Evolutionary conservation across 2,113 vertebrate species (phyloP), one percentile per base, ranked within the genome.

Genomic region (Martes martes): DNA sequence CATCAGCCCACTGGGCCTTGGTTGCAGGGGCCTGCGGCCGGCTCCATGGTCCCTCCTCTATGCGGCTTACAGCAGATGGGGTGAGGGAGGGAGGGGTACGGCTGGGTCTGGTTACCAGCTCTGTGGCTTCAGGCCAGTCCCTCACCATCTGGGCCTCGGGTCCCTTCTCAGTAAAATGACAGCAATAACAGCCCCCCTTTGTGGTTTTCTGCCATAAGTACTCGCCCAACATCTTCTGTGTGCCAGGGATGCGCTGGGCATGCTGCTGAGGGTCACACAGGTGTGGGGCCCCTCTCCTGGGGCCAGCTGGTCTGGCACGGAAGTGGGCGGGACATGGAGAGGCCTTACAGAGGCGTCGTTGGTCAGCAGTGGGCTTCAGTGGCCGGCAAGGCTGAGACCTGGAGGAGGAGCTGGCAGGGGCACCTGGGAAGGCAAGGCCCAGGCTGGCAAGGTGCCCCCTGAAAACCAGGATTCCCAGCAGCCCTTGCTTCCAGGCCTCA

Each of bases 301-400:
- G 82, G 82, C 82, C 19, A 11, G 16, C 39, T 11, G 18, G 59
- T 50, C 42, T 33, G 7, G 28, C 3, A 11, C 45, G 45, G 61
- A 65, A 65, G 59, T 4, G 6, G 59, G 2, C 2, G 28, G 61
- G 10, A 39, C 6, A 10, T 0, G 6, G 71, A 18, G 67, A 33
- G 71, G 52, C 67, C 2, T 1, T 14, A 39, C 74, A 24, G 0
- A 42, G 50, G 89, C 11, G 3, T 10, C 2, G 13, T 10, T 16
- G 7, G 6, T 13, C 0, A 0, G 19, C 2, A 0, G 31, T 16
- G 45, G 18, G 47, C 61, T 9, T 5, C 13, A 1, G 33, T 21
- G 55, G 69, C 47, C 1, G 0, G 55, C 31, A 28, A 21, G 69
- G 81, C 42, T 1, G 52, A 39, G 63, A 24, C 16, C 55, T 15